Conservation (phyloP, 2,113 vertebrate species). For the Nyctereutes procyonoides region DNA sequence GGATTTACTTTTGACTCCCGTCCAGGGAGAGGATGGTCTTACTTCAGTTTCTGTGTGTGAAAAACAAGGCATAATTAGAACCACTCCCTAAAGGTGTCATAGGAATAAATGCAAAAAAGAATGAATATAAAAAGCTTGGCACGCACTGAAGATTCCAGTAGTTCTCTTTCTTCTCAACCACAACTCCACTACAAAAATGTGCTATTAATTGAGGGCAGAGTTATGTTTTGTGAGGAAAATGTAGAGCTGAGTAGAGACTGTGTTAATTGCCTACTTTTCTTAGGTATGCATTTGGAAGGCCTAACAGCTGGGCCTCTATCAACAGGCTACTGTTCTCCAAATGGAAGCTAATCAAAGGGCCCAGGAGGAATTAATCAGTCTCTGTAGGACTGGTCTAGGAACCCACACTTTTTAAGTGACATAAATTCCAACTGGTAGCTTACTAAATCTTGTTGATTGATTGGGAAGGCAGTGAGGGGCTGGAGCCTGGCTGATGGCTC, state of each 20-base stretch:
- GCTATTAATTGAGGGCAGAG: constrained; percentile 31
- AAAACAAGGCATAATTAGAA: not conserved
- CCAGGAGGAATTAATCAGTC: constrained; percentile 62
- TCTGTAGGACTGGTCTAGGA: constrained; percentile 57
- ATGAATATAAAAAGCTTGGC: not conserved
- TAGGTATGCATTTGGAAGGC: not conserved
- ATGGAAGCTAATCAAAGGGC: constrained; percentile 71
- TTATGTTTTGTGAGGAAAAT: constrained; percentile 8
- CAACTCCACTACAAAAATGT: not conserved
- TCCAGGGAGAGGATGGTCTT: not conserved
- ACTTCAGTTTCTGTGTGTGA: not conserved
- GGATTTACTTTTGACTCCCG: not conserved
- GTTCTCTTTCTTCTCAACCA: not conserved
- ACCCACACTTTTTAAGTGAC: constrained; percentile 71
- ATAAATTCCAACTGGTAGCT: constrained; percentile 67
- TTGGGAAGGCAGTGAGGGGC: constrained; percentile 51
- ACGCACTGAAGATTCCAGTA: not conserved
- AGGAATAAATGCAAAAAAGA: constrained; percentile 28
- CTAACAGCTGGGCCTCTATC: constrained; percentile 54
- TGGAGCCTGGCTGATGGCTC: constrained; percentile 57
- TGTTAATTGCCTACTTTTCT: constrained; percentile 5
- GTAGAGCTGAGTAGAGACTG: not conserved
- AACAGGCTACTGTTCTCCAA: constrained; percentile 53
- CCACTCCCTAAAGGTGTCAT: not conserved
- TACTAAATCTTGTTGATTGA: constrained; percentile 77